These are phyloP conservation scores for Pyxicephalus adspersus DNA, from an alignment of 2,113 vertebrate species.

Conservation along the genomic window DNA sequence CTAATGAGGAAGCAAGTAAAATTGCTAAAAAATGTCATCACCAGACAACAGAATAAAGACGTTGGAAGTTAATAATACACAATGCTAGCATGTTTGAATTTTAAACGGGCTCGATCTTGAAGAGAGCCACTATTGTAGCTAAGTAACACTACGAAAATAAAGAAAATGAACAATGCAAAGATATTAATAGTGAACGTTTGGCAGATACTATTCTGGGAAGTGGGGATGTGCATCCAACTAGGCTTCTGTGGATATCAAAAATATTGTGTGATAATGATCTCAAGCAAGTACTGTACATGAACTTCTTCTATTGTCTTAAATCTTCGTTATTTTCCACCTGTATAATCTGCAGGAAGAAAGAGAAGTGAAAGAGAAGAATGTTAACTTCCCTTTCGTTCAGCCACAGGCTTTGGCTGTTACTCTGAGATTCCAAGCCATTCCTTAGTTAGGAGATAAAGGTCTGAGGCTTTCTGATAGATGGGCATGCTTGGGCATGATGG, in stretches of 20 bases:
- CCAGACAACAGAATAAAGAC: conserved; percentile 52
- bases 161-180: conserved; percentile 40
- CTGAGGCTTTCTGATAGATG: too few relatives aligned
- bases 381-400: too few relatives aligned
- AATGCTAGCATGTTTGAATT: conserved; percentile 38
- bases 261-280: not conserved
- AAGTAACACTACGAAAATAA: conserved; percentile 32
- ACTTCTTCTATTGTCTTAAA: not conserved
- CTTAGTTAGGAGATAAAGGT: too few relatives aligned
- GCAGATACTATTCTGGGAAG: conserved; percentile 12
- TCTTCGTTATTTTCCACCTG: too few relatives aligned
- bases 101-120: conserved; percentile 36
- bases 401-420: too few relatives aligned
- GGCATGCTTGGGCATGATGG: too few relatives aligned
- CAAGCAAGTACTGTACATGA: not conserved
- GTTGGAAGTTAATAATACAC: conserved; percentile 50
- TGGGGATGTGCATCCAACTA: not conserved
- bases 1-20: conserved; percentile 44
- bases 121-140: conserved; percentile 3
- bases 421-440: too few relatives aligned
- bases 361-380: too few relatives aligned
- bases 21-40: conserved; percentile 54
- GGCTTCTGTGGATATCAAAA: not conserved
- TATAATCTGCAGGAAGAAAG: too few relatives aligned
- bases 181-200: conserved; percentile 47